These are phyloP conservation scores for Drosophila sp. DNA, from an alignment of 1,140 invertebrate species.

Conservation along the genomic window DNA sequence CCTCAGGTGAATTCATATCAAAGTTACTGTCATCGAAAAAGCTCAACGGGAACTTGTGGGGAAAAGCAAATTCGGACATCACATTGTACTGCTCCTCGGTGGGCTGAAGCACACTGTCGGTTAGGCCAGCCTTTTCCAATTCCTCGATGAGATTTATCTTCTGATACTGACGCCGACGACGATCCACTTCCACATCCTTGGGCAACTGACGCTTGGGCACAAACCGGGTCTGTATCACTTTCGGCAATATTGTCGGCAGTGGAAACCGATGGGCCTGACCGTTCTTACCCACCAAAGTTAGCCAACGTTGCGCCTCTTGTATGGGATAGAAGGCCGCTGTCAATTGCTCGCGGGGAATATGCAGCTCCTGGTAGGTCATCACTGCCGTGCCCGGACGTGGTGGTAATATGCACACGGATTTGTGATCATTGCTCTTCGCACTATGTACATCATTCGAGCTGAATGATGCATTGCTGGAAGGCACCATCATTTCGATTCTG, in stretches of 20 bases:
- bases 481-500: background rate
- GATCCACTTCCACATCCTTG: conserved; percentile 78
- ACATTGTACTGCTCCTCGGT: conserved; percentile 71
- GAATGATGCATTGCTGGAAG: background rate
- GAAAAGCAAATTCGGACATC: conserved; percentile 70
- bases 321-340: conserved; percentile 59
- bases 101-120: conserved; percentile 58
- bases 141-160: conserved; percentile 63
- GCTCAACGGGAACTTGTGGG: conserved; percentile 73
- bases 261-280: conserved; percentile 69
- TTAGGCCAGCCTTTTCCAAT: conserved; percentile 56
- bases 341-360: conserved; percentile 58
- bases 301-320: conserved; percentile 75
- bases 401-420: conserved; percentile 59
- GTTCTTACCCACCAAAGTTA: conserved; percentile 58
- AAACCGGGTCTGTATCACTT: conserved; percentile 67
- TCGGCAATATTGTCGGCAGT: conserved; percentile 71
- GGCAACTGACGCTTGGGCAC: conserved; percentile 69
- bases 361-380: conserved; percentile 59
- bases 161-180: conserved; percentile 60
- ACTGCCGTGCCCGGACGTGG: conserved; percentile 63
- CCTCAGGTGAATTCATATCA: conserved; percentile 62
- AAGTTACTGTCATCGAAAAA: conserved; percentile 75
- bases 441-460: background rate
- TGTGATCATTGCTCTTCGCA: background rate